Evolutionary conservation across 1,140 invertebrate species (phyloP).

Genomic region (Tetragnatha versicolor): DNA sequence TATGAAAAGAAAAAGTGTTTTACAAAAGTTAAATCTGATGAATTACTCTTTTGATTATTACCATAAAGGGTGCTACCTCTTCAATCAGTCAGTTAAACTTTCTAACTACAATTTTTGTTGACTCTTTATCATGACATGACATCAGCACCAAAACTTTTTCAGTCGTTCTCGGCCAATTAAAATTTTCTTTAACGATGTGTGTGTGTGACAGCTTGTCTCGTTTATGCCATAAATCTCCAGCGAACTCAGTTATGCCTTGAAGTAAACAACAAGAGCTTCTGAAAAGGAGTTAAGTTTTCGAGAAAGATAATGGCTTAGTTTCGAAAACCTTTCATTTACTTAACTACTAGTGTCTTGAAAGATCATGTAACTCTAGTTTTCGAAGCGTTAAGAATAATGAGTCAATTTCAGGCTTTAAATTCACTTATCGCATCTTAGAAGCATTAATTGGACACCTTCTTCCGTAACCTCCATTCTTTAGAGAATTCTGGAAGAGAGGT

Average conservation of each 20-base stretch:
- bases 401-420: conserved; percentile 15
- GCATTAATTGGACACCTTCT: conserved; percentile 15
- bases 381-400: conserved; percentile 35
- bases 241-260: background rate
- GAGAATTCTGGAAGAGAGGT: no score
- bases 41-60: no score
- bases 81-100: no score
- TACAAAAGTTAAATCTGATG: no score
- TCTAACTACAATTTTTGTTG: no score
- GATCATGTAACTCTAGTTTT: conserved; percentile 24
- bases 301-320: conserved; percentile 12
- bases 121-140: no score
- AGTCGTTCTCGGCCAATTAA: no score
- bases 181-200: background rate
- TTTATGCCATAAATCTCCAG: conserved; percentile 8
- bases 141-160: no score
- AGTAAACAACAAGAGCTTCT: background rate
- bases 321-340: conserved; percentile 32
- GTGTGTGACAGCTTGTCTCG: no score
- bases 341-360: conserved; percentile 37
- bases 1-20: no score
- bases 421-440: conserved; percentile 27
- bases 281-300: background rate
- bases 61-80: no score
- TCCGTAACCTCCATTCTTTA: no score